These are phyloP conservation scores for Thysanoteuthis rhombus DNA, from an alignment of 2,888 invertebrate genomes.

Conservation along the genomic window DNA sequence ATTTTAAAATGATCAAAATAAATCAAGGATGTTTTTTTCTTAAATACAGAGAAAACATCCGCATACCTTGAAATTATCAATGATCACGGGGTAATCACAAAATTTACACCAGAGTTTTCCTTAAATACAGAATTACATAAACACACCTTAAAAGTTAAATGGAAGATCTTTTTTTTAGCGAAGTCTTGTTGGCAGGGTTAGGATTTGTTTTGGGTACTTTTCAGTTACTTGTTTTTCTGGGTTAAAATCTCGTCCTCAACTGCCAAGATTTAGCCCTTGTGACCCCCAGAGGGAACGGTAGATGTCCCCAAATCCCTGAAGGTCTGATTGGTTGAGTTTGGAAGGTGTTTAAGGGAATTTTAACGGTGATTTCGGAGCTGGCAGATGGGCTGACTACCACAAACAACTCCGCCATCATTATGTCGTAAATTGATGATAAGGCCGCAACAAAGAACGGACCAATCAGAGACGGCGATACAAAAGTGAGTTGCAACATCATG, in stretches of 20 bases:
- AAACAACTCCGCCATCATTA: slow-evolving; percentile 12
- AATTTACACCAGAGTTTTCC: no score
- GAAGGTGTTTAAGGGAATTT: background rate
- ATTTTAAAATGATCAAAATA: background rate
- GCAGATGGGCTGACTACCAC: background rate
- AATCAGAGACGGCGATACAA: background rate
- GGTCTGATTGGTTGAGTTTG: background rate
- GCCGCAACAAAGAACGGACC: background rate
- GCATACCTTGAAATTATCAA: no score
- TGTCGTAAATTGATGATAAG: background rate
- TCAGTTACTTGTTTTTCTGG: background rate
- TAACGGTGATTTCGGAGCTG: background rate
- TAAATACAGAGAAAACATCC: background rate
- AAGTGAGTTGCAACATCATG: background rate
- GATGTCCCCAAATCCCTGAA: no score
- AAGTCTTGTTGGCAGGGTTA: background rate
- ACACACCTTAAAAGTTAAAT: background rate
- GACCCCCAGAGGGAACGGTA: background rate
- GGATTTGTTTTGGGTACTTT: background rate
- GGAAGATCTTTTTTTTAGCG: background rate
- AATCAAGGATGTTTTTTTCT: background rate
- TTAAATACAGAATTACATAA: background rate
- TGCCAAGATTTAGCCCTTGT: background rate
- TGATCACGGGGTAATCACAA: no score
- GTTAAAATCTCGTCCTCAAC: background rate